Conservation (phyloP, 2,797 vertebrate species). For the Micromesistius poutassou region DNA sequence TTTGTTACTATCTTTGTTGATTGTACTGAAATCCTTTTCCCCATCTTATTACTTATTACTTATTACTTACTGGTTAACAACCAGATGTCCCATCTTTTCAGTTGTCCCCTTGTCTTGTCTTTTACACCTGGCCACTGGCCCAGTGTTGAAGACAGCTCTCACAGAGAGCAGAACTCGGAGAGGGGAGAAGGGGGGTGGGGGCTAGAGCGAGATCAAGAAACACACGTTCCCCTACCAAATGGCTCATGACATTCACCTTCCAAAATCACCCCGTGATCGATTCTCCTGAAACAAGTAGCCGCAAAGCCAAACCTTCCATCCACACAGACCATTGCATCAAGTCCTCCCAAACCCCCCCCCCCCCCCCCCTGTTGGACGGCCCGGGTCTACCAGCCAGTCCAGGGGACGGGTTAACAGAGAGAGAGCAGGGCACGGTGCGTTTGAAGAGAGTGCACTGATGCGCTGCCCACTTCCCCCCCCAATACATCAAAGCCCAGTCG, state of each 20-base stretch:
- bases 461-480: too few relatives aligned
- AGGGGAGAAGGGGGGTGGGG: background rate
- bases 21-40: too few relatives aligned
- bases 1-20: too few relatives aligned
- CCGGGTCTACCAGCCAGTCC: too few relatives aligned
- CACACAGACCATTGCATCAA: too few relatives aligned
- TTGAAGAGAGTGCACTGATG: too few relatives aligned
- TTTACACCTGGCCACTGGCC: background rate
- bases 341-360: too few relatives aligned
- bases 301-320: background rate
- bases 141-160: constrained; percentile 1
- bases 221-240: background rate
- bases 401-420: too few relatives aligned
- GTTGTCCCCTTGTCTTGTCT: background rate
- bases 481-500: too few relatives aligned
- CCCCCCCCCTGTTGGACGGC: too few relatives aligned
- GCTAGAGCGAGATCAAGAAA: background rate
- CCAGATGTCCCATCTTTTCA: background rate
- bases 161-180: background rate
- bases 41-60: too few relatives aligned
- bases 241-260: background rate
- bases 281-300: background rate
- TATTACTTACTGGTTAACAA: background rate
- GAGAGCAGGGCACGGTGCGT: too few relatives aligned
- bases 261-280: background rate